Conservation (phyloP, 2,113 vertebrate species). For the Heterochromis multidens region DNA sequence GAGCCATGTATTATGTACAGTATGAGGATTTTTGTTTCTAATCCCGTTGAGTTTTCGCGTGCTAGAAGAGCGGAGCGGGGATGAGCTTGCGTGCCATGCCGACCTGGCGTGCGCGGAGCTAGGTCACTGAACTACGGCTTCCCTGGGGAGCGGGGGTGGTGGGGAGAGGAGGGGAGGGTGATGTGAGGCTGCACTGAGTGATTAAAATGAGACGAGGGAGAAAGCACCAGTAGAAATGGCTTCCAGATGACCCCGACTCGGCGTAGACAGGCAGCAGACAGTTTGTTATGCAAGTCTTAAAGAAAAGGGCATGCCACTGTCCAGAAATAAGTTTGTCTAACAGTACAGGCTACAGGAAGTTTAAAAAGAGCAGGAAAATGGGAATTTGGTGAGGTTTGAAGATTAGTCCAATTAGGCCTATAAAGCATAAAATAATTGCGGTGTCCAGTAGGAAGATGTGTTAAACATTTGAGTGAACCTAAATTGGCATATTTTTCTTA, state of each 20-base stretch:
- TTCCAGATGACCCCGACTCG: slow-evolving; percentile 78
- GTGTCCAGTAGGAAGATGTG: neutral
- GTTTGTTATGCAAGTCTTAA: slow-evolving; percentile 22
- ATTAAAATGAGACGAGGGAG: slow-evolving; percentile 77
- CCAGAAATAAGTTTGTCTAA: neutral
- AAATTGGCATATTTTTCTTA: neutral
- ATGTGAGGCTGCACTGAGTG: slow-evolving; percentile 53
- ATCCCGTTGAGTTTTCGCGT: slow-evolving; percentile 58
- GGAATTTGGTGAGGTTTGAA: neutral
- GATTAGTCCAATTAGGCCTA: neutral
- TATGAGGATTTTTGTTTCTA: slow-evolving; percentile 49
- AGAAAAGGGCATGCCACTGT: neutral
- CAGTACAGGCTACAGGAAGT: neutral
- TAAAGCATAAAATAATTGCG: neutral
- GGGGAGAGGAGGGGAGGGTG: neutral
- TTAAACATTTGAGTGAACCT: neutral
- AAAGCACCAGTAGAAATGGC: slow-evolving; percentile 76
- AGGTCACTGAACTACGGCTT: slow-evolving; percentile 71
- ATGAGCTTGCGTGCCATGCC: slow-evolving; percentile 77
- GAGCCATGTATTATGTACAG: slow-evolving; percentile 60
- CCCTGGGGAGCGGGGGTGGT: slow-evolving; percentile 66
- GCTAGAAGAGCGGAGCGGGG: slow-evolving; percentile 40
- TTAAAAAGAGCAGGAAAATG: neutral
- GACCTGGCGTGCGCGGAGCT: slow-evolving; percentile 69
- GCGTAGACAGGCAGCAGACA: slow-evolving; percentile 43